phyloP scores from a whole-genome alignment of 1,140 invertebrate species.

The Helicoverpa armigera region DNA sequence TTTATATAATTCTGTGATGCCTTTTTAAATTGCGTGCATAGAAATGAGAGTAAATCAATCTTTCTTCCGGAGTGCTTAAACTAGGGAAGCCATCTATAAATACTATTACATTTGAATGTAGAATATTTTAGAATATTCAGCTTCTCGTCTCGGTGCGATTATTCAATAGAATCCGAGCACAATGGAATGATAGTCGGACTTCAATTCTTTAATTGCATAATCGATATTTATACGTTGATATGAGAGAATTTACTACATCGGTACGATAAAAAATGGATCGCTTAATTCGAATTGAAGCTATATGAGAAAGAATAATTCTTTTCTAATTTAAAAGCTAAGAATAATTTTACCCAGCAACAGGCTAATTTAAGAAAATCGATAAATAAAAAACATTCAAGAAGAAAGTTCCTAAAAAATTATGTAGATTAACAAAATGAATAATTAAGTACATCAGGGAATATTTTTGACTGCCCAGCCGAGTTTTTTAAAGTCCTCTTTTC shows the following conservation, averaged over 20 bases:
- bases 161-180: conserved; percentile 11
- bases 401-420: no score
- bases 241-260: not conserved
- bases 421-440: no score
- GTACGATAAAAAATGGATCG: not conserved
- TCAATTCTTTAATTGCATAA: conserved; percentile 21
- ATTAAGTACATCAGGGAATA: no score
- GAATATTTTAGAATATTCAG: conserved; percentile 15
- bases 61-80: not conserved
- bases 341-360: no score
- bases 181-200: conserved; percentile 16
- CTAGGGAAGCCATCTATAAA: conserved; percentile 18
- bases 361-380: no score
- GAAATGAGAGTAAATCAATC: not conserved
- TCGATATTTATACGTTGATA: conserved; percentile 18
- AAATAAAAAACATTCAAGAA: no score
- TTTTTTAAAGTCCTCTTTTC: no score
- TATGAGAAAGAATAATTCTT: no score
- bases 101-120: not conserved
- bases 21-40: conserved; percentile 7
- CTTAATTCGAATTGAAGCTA: not conserved
- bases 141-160: not conserved
- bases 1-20: not conserved
- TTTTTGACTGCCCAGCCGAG: no score
- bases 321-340: no score